phyloP scores from a whole-genome alignment of 2,888 invertebrate species.

The Podotricha telesiphe region DNA sequence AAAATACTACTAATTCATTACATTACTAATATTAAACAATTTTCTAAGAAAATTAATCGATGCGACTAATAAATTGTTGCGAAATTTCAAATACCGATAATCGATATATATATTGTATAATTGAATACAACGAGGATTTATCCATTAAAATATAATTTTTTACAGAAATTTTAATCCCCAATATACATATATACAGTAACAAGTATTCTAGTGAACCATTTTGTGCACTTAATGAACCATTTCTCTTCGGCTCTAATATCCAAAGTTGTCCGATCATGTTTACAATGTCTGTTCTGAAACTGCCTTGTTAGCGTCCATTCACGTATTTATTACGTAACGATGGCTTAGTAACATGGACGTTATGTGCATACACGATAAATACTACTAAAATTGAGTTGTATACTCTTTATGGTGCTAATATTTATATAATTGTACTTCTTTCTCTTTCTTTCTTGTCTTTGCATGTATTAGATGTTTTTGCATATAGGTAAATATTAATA shows the following conservation, averaged over 20 bases:
- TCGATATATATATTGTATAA: no score
- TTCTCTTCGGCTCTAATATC: constrained; percentile 14
- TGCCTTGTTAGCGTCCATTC: constrained; percentile 14
- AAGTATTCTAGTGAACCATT: constrained; percentile 1
- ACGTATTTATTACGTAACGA: constrained; percentile 16
- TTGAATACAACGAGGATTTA: no score
- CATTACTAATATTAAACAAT: no score
- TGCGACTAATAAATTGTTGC: no score
- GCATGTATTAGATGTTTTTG: neutral
- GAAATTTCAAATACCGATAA: no score
- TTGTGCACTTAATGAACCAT: constrained; percentile 13
- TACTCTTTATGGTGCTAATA: neutral
- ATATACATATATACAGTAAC: neutral
- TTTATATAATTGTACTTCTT: neutral
- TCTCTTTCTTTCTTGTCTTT: no score
- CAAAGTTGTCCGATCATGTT: constrained; percentile 10
- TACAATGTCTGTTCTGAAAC: constrained; percentile 16
- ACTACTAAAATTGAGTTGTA: neutral
- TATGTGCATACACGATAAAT: neutral
- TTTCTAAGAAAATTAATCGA: no score
- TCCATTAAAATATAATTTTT: neutral
- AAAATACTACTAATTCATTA: no score
- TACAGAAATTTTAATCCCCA: neutral
- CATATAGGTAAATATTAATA: no score
- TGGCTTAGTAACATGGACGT: constrained; percentile 2